Evolutionary conservation across 2,797 vertebrate genomes (phyloP).

Genomic region (Allobates femoralis): DNA sequence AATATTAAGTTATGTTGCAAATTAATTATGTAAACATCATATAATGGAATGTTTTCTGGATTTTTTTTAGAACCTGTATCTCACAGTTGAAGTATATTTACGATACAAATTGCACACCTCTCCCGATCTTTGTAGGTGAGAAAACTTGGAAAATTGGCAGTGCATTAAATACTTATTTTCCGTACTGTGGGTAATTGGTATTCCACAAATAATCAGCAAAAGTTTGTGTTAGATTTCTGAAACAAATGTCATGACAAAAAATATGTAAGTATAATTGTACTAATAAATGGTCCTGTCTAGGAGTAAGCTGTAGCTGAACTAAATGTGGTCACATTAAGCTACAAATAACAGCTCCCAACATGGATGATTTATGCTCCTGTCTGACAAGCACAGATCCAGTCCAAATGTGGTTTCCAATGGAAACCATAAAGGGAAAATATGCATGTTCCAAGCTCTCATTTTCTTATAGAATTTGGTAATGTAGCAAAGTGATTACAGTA

Average conservation of each 20-base stretch:
- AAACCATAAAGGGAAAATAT: constrained; percentile 38
- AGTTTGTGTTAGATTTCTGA: background rate
- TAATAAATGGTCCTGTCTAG: constrained; percentile 11
- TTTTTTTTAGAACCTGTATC: too few relatives aligned
- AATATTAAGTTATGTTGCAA: too few relatives aligned
- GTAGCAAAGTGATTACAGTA: constrained; percentile 9
- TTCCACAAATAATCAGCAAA: constrained; percentile 1
- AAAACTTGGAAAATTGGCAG: too few relatives aligned
- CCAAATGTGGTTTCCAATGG: constrained; percentile 36
- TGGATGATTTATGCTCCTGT: constrained; percentile 29
- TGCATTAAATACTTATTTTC: too few relatives aligned
- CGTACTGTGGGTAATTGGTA: too few relatives aligned
- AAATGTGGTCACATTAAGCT: constrained; percentile 44
- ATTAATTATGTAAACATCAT: too few relatives aligned
- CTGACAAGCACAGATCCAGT: constrained; percentile 28
- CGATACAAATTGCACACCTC: too few relatives aligned
- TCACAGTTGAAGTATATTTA: too few relatives aligned
- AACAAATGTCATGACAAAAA: constrained; percentile 27
- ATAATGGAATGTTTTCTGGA: too few relatives aligned
- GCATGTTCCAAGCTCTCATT: constrained; percentile 47
- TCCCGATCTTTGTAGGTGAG: too few relatives aligned
- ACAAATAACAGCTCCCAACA: constrained; percentile 20
- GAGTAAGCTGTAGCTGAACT: constrained; percentile 15
- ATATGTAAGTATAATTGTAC: constrained; percentile 8
- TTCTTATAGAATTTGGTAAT: constrained; percentile 5